Conservation (phyloP, 2,888 invertebrate genomes). For the Eristalinus sepulchralis region DNA sequence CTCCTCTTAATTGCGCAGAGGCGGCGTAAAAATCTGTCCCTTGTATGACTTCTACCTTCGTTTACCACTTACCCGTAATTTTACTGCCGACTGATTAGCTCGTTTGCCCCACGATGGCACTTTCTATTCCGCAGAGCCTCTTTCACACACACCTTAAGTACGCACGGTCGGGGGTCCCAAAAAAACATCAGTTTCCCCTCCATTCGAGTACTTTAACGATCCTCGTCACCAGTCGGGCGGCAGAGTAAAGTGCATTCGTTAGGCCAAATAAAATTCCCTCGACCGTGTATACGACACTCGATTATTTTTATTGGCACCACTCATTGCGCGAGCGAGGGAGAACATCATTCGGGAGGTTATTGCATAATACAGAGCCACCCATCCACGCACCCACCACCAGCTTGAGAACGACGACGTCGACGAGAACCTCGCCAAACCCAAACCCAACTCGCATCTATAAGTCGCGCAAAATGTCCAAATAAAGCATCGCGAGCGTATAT, state of each 20-base stretch:
- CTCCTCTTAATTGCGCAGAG: no score
- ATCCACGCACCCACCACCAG: neutral
- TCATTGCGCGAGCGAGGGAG: neutral
- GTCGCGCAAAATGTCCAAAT: constrained; percentile 5
- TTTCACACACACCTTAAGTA: neutral
- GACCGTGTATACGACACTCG: neutral
- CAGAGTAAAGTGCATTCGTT: neutral
- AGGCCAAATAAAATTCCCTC: neutral
- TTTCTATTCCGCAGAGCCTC: neutral
- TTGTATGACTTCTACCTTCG: no score
- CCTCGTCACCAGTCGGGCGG: neutral
- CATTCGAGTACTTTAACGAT: neutral
- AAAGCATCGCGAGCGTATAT: constrained; percentile 12
- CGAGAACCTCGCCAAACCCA: neutral
- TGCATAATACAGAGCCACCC: neutral
- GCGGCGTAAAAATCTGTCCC: no score
- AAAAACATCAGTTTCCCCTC: neutral
- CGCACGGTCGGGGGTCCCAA: neutral
- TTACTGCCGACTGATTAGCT: no score
- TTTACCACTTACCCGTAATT: no score
- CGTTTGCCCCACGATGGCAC: no score
- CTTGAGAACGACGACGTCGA: no score
- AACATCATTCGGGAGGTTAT: neutral
- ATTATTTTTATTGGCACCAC: neutral
- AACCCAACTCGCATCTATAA: neutral